phyloP scores from a whole-genome alignment of 1,140 invertebrate genomes.

The Saccostrea echinata region DNA sequence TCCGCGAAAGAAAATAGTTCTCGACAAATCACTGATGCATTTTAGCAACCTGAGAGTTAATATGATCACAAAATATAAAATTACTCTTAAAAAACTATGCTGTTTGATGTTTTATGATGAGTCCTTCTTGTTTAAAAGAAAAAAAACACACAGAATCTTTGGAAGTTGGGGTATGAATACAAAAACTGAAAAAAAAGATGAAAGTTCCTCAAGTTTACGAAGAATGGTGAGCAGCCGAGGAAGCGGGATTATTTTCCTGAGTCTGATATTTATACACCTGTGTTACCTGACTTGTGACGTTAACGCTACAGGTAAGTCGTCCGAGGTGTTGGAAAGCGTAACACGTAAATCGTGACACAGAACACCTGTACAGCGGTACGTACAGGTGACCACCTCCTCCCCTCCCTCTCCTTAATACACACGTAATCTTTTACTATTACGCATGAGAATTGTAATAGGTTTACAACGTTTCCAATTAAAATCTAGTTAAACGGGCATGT shows the following conservation, averaged over 20 bases:
- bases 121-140: not conserved
- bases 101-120: not conserved
- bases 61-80: not conserved
- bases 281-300: not conserved
- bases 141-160: not conserved
- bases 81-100: not conserved
- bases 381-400: not conserved
- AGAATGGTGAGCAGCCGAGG: not conserved
- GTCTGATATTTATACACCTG: not conserved
- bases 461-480: no score
- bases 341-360: not conserved
- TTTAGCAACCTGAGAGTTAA: not conserved
- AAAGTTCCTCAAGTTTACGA: not conserved
- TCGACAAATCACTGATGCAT: not conserved
- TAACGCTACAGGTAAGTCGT: not conserved
- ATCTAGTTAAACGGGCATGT: no score
- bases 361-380: not conserved
- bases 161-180: not conserved
- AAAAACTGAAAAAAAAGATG: slow-evolving; percentile 6
- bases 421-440: no score
- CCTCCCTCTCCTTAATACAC: no score
- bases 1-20: not conserved
- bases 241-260: not conserved
- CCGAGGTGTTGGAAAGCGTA: not conserved
- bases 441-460: no score